Evolutionary conservation across 2,888 invertebrate species (phyloP).

Genomic region (Brachycybe producta): DNA sequence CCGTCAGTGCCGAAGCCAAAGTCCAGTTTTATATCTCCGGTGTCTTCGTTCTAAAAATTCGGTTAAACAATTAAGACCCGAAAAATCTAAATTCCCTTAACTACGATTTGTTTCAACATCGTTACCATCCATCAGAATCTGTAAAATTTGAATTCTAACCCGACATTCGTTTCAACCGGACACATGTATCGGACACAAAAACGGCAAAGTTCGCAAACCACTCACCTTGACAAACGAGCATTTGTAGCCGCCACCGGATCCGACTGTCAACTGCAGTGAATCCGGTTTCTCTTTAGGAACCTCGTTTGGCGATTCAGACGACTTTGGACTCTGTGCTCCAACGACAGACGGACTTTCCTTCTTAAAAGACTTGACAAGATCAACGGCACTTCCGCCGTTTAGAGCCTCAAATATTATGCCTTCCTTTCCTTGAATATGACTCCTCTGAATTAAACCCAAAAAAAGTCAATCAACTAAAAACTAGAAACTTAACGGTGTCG

Average conservation of each 20-base stretch:
- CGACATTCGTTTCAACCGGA: no score
- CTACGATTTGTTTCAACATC: no score
- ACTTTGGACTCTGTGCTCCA: not conserved
- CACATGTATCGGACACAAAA: no score
- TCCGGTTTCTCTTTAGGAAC: no score
- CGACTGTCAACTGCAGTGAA: no score
- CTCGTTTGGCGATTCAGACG: not conserved
- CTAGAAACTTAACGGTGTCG: conserved; percentile 8
- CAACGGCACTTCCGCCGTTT: not conserved
- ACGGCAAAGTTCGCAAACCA: no score
- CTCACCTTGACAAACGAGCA: no score
- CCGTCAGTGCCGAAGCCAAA: conserved; percentile 67
- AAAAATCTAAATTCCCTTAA: no score
- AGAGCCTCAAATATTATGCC: conserved; percentile 9
- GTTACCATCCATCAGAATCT: not conserved
- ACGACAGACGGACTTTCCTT: no score
- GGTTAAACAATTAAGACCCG: no score
- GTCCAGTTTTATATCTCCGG: conserved; percentile 77
- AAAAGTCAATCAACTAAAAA: not conserved
- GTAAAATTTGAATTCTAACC: not conserved
- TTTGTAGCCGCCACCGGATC: no score
- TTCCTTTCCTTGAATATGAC: conserved; percentile 4
- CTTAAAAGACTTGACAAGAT: not conserved
- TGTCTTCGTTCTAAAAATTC: conserved; percentile 50
- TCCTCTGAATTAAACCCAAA: not conserved